Percentiles rank a stretch among this genome's conserved stretches.
Evolutionary conservation across 2,797 vertebrate species (phyloP).

Genomic region (Pseudomugil gertrudae): DNA sequence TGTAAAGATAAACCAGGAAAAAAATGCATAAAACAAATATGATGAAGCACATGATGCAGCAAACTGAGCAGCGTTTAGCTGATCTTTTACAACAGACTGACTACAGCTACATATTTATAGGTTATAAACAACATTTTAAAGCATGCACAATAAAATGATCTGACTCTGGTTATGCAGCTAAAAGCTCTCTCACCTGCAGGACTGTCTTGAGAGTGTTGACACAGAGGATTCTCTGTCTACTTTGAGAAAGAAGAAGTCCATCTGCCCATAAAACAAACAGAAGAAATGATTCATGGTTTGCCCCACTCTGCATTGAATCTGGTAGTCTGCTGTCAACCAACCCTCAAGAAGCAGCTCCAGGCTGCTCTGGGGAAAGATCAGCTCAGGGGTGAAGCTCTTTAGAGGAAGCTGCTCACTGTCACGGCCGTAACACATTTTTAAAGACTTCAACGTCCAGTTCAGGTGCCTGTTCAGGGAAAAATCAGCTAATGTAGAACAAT

Average conservation of each 20-base stretch:
- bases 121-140: no score
- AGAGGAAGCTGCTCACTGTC: conserved; percentile 89
- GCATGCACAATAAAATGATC: background rate
- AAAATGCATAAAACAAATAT: background rate
- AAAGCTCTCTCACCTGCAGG: conserved; percentile 82
- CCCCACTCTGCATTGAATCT: background rate
- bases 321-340: conserved; percentile 57
- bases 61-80: background rate
- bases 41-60: background rate
- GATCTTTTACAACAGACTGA: no score
- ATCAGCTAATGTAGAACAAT: background rate
- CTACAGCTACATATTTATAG: no score
- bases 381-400: conserved; percentile 88
- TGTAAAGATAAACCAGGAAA: background rate
- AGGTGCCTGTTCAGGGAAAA: conserved; percentile 83
- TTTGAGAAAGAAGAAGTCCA: conserved; percentile 95
- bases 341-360: conserved; percentile 91
- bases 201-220: conserved; percentile 89
- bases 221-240: conserved; percentile 94
- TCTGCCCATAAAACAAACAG: conserved; percentile 76
- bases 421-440: conserved; percentile 86
- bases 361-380: conserved; percentile 91
- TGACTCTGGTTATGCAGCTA: background rate
- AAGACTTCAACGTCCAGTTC: conserved; percentile 94
- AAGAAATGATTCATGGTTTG: conserved; percentile 1